phyloP scores from a whole-genome alignment of 2,113 vertebrate species.

The Antidorcas marsupialis region DNA sequence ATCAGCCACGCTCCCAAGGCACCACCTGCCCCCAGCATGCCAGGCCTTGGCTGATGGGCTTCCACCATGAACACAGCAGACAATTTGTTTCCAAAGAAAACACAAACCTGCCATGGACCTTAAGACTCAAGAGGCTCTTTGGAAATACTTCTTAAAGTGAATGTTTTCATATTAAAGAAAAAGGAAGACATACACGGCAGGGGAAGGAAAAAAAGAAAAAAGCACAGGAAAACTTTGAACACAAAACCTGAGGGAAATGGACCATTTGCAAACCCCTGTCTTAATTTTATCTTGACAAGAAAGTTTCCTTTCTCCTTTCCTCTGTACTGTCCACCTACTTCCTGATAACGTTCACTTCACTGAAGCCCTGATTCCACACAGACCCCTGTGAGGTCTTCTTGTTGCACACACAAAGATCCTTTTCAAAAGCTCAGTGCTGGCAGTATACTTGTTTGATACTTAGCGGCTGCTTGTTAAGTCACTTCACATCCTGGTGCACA shows the following conservation, averaged over 20 bases:
- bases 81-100: neutral
- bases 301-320: neutral
- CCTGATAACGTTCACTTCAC: neutral
- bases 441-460: neutral
- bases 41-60: neutral
- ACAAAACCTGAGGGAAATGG: neutral
- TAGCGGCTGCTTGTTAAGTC: conserved; percentile 27
- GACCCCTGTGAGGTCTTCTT: neutral
- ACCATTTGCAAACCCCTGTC: neutral
- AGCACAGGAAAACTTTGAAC: neutral
- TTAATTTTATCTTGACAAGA: conserved; percentile 21
- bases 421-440: conserved; percentile 30
- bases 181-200: neutral
- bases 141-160: neutral
- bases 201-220: neutral
- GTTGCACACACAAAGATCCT: conserved; percentile 28
- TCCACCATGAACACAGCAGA: neutral
- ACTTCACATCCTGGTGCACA: conserved; percentile 57
- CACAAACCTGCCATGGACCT: neutral
- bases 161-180: neutral
- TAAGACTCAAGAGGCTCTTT: neutral
- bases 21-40: rapidly evolving
- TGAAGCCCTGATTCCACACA: neutral
- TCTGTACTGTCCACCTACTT: neutral
- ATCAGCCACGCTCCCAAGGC: neutral